Evolutionary conservation across 2,797 vertebrate species (phyloP).

Genomic region (Scyliorhinus canicula): DNA sequence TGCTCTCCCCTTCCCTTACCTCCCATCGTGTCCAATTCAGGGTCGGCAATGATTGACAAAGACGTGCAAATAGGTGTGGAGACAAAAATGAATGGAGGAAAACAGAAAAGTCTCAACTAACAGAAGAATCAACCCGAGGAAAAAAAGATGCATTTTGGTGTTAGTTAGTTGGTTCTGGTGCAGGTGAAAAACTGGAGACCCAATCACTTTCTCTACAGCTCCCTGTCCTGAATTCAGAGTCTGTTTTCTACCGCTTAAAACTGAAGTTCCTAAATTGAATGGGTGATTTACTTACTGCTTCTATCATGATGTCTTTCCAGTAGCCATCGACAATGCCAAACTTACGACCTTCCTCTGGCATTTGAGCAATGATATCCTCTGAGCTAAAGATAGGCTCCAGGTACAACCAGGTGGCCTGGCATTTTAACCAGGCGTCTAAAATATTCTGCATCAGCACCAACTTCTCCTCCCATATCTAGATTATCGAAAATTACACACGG

Average conservation of each 20-base stretch:
- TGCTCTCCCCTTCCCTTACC: neutral
- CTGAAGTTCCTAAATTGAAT: neutral
- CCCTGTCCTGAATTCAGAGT: neutral
- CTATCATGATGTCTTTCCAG: constrained; percentile 77
- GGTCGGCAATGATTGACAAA: neutral
- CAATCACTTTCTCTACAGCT: neutral
- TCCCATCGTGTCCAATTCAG: neutral
- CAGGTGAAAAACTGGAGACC: neutral
- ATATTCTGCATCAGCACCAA: constrained; percentile 78
- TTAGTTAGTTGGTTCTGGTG: neutral
- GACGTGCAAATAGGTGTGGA: neutral
- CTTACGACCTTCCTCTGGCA: constrained; percentile 85
- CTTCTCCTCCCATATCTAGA: constrained; percentile 79
- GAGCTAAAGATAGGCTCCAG: constrained; percentile 92
- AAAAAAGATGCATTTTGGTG: neutral
- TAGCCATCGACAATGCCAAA: constrained; percentile 70
- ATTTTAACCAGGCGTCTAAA: constrained; percentile 76
- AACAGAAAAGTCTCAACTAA: neutral
- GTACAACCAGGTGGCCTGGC: constrained; percentile 84
- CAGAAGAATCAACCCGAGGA: neutral
- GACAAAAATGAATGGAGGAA: neutral
- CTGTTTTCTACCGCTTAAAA: no score
- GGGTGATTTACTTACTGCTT: constrained; percentile 61
- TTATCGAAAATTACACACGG: neutral
- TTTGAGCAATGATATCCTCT: constrained; percentile 83